phyloP scores from a whole-genome alignment of 2,797 vertebrate species.

The Craterocephalus amniculus region DNA sequence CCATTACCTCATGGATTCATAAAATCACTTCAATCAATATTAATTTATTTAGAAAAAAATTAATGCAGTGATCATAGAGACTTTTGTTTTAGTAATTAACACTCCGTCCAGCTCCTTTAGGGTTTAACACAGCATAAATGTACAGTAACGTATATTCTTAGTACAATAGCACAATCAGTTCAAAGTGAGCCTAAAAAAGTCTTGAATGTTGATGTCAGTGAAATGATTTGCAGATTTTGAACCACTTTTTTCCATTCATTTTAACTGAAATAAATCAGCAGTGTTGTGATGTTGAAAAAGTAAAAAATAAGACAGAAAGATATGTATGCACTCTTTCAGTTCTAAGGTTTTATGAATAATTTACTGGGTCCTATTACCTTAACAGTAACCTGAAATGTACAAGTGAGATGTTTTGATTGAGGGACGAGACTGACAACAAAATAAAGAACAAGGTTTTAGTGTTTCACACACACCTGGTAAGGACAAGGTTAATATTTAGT shows the following conservation, averaged over 20 bases:
- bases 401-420: too few relatives aligned
- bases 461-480: background rate
- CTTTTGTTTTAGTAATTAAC: background rate
- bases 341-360: background rate
- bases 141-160: background rate
- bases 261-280: background rate
- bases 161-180: background rate
- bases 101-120: background rate
- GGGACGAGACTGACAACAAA: background rate
- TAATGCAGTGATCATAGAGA: background rate
- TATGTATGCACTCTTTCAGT: background rate
- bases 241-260: background rate
- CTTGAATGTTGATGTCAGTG: background rate
- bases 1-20: constrained; percentile 40
- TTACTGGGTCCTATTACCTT: background rate
- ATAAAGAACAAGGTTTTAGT: background rate
- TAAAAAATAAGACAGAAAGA: background rate
- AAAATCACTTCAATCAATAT: constrained; percentile 14
- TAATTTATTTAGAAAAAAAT: background rate
- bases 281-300: background rate
- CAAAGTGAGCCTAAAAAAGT: background rate
- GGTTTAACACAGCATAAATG: background rate
- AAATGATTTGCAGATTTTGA: background rate
- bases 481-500: background rate
- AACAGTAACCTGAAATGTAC: background rate